Evolutionary conservation across 2,797 vertebrate genomes (phyloP), one percentile per base, ranked within the genome.

Genomic region (Taeniopygia guttata): DNA sequence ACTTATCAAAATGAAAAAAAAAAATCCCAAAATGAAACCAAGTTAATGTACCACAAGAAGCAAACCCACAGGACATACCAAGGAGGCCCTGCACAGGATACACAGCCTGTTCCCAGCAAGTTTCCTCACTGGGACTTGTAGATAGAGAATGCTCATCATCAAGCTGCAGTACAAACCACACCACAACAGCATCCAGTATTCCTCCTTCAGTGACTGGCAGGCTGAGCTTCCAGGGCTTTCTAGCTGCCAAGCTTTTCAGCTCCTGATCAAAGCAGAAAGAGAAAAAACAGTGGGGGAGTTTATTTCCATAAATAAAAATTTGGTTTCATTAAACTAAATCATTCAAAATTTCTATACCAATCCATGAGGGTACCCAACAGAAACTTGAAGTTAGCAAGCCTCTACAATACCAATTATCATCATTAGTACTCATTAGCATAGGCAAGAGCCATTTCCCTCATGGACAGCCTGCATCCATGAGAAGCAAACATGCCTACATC

Each of bases 91-190:
- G 98, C 43, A 99, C 97, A 2, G 99, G 99, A 95, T 99, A 99
- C 93, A 99, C 98, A 87, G 99, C 99, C 96, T 99, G 99, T 72
- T 99, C 99, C 99, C 99, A 99, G 96, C 99, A 99, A 4, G 99
- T 99, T 89, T 99, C 98, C 95, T 99, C 99, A 86, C 98, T 97
- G 7, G 99, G 99, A 92, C 98, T 98, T 11, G 99, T 99, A 45
- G 99, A 99, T 4, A 99, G 95, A 94, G 97, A 97, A 89, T 98
- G 98, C 68, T 99, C 98, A 38, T 99, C 98, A 75, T 99, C 99
- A 77, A 99, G 98, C 74, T 99, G 99, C 38, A 99, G 98, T 49
- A 99, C 98, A 98, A 99, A 99, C 99, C 99, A 99, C 55, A 99
- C 98, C 25, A 99, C 98, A 95, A 99, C 13, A 74, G 99, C 99